phyloP scores from a whole-genome alignment of 92 coral and sea anemone species.

The Siderastrea radians region DNA sequence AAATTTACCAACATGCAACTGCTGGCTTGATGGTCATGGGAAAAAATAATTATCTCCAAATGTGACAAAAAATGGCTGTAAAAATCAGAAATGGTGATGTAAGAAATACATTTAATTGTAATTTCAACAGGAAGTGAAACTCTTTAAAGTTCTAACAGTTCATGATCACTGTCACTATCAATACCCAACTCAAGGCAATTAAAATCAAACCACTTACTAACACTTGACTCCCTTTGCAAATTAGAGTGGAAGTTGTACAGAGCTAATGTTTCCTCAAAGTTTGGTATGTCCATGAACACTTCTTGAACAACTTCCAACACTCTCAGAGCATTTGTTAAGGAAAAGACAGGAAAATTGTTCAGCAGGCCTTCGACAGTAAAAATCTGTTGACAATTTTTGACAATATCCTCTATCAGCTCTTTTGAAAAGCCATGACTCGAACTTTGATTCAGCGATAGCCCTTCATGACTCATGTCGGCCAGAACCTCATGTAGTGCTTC shows the following conservation, averaged over 20 bases:
- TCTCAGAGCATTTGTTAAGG: constrained; percentile 35
- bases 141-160: neutral
- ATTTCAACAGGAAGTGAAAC: neutral
- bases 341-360: constrained; percentile 54
- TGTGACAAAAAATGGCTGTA: too few species aligned
- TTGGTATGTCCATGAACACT: constrained; percentile 61
- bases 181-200: constrained; percentile 3
- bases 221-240: neutral
- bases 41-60: too few species aligned
- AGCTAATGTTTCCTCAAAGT: constrained; percentile 44
- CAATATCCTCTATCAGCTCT: constrained; percentile 23
- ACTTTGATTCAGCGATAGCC: constrained; percentile 22
- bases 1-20: too few species aligned
- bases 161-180: constrained; percentile 10
- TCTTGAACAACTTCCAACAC: constrained; percentile 65
- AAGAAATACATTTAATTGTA: too few species aligned
- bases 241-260: constrained; percentile 2
- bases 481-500: constrained; percentile 51
- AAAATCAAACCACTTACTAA: constrained; percentile 6
- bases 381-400: constrained; percentile 18
- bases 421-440: constrained; percentile 68
- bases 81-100: too few species aligned
- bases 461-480: constrained; percentile 10
- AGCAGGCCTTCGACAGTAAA: constrained; percentile 48
- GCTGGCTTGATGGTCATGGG: too few species aligned